Evolutionary conservation across 2,888 invertebrate genomes (phyloP), one percentile per base, ranked within the genome.

Genomic region (Watsonalla cultraria): DNA sequence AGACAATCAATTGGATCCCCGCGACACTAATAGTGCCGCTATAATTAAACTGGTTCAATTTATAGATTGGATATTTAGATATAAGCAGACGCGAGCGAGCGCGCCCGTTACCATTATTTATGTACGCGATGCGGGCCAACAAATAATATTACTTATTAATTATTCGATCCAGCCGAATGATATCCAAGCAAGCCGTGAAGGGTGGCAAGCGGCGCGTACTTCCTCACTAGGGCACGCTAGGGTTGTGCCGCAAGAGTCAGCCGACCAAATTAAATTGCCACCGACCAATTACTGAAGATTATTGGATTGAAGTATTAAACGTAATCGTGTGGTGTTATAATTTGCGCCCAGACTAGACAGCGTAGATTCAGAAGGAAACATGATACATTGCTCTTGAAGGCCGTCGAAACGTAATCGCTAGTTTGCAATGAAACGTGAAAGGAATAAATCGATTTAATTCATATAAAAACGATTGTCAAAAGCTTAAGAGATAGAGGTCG

Each of bases 1-100:
- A 70, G 68, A 73, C 73, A 76, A 78, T 80, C 79, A 81, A 83
- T 82, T 74, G 78, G 76, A 78, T 71, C 71, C 67, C 62, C 63
- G 70, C 64, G 74, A 76, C 76, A 72, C 63, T 60, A 77, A 76
- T 78, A 79, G 74, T 71, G 57, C 58, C 54, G 57, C 66, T 64
- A 58, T 70, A 67, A 70, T 68, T 67, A 66, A 64, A 64, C 63
- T 64, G 64, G 64, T 66, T 64, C 64, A 65, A 68, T 72, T 73
- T 65, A 72, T 66, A 64, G 65, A 69, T 73, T 66, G 65, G 57
- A 66, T 66, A 61, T 54, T 51, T 60, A 57, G 60, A 62, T 42
- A 42, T 42, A 42, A 8, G 42, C 42, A 42, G 15, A 13, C 35
- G 7, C 49, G 39, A 15, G 48, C 48, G 5, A 15, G 35, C 5